Percentiles rank a stretch among this genome's conserved stretches.
phyloP scores from a whole-genome alignment of 53 echinoderm and acorn worm species.

The Crossaster papposus region DNA sequence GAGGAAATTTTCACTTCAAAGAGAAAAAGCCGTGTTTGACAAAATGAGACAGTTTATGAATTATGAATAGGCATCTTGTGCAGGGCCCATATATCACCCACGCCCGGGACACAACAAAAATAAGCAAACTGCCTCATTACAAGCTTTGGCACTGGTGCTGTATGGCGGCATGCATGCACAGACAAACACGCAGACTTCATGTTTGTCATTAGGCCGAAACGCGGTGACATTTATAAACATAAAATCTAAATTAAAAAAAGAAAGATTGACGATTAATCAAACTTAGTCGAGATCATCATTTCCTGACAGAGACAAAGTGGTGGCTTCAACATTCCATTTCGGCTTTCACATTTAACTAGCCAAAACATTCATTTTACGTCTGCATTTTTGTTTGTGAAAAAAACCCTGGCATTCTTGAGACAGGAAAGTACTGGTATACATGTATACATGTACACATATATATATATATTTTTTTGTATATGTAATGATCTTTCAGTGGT shows the following conservation, averaged over 20 bases:
- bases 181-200: neutral
- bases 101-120: constrained; percentile 23
- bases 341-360: too few relatives aligned
- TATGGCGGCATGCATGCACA: neutral
- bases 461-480: too few relatives aligned
- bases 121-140: constrained; percentile 36
- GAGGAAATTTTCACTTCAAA: neutral
- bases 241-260: too few relatives aligned
- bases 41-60: constrained; percentile 29
- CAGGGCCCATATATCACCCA: constrained; percentile 14
- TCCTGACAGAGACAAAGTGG: too few relatives aligned
- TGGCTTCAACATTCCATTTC: too few relatives aligned
- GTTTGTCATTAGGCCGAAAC: neutral
- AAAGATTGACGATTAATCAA: neutral
- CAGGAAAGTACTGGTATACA: too few relatives aligned
- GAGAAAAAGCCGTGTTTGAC: neutral
- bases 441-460: too few relatives aligned
- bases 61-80: neutral
- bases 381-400: too few relatives aligned
- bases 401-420: too few relatives aligned
- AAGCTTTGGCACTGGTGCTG: neutral
- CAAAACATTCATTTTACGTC: too few relatives aligned
- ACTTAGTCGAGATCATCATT: too few relatives aligned
- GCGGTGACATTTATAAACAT: neutral
- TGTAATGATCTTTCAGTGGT: too few relatives aligned